Evolutionary conservation across 2,888 invertebrate genomes (phyloP).

Genomic region (Meteorus cinctellus): DNA sequence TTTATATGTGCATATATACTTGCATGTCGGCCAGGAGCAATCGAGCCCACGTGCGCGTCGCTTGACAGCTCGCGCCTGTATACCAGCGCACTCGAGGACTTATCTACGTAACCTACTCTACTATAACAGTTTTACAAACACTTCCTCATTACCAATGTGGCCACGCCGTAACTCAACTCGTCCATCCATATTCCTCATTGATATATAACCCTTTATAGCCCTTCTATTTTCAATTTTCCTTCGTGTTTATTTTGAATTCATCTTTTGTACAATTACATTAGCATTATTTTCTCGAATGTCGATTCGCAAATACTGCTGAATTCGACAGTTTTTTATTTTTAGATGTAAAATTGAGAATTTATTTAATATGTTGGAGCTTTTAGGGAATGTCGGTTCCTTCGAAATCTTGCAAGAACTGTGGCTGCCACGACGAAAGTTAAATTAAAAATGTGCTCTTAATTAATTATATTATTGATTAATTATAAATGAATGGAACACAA

Average conservation of each 20-base stretch:
- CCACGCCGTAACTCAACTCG: conserved; percentile 45
- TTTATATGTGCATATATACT: conserved; percentile 29
- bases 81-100: conserved; percentile 51
- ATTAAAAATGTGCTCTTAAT: no score
- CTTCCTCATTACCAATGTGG: conserved; percentile 64
- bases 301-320: no score
- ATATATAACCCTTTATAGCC: conserved; percentile 6
- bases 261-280: neutral
- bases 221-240: neutral
- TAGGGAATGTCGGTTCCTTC: no score
- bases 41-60: conserved; percentile 60
- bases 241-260: neutral
- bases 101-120: conserved; percentile 70
- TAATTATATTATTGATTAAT: no score
- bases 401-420: no score
- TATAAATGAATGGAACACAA: no score
- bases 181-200: conserved; percentile 24
- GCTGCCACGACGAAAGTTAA: no score
- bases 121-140: conserved; percentile 66
- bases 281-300: no score
- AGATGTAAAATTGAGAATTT: no score
- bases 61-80: conserved; percentile 54
- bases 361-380: no score
- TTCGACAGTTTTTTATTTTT: no score
- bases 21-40: conserved; percentile 51